Percentiles rank a stretch among this genome's conserved stretches.
These are phyloP conservation scores for Dendrocincla tyrannina DNA, from an alignment of 2,797 vertebrate species.

Conservation along the genomic window DNA sequence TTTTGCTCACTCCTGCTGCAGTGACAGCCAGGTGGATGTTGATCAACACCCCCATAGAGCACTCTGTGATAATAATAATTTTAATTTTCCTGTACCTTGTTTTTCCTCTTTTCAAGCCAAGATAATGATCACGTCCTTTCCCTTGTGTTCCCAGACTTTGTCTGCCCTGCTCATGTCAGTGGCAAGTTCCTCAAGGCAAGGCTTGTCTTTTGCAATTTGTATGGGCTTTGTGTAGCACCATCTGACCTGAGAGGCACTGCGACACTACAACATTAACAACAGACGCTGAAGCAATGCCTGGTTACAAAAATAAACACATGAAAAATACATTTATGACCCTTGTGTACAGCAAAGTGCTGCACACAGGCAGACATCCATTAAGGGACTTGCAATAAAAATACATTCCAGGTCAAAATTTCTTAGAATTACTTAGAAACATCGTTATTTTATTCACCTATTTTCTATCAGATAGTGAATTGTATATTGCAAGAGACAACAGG, in stretches of 20 bases:
- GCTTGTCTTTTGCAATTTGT: background rate
- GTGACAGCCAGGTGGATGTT: background rate
- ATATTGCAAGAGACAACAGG: background rate
- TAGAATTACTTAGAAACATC: background rate
- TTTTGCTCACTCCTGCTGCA: background rate
- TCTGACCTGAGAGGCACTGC: constrained; percentile 12
- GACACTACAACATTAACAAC: background rate
- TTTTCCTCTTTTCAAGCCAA: background rate
- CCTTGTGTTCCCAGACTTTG: background rate
- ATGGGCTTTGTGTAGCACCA: background rate
- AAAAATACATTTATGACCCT: constrained; percentile 50
- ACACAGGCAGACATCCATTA: constrained; percentile 24
- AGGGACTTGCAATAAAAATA: background rate
- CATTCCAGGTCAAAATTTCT: background rate
- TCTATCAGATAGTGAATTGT: background rate
- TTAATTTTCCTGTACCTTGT: background rate
- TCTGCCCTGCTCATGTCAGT: background rate
- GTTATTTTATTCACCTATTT: background rate
- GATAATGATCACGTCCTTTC: background rate
- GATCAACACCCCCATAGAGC: background rate
- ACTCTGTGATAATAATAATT: background rate
- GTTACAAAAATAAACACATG: constrained; percentile 44
- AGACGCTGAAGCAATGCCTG: background rate
- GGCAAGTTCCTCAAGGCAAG: constrained; percentile 17
- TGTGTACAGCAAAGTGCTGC: background rate